These are phyloP conservation scores for Corydoras sp. DNA, from an alignment of 2,113 vertebrate genomes.

Conservation along the genomic window DNA sequence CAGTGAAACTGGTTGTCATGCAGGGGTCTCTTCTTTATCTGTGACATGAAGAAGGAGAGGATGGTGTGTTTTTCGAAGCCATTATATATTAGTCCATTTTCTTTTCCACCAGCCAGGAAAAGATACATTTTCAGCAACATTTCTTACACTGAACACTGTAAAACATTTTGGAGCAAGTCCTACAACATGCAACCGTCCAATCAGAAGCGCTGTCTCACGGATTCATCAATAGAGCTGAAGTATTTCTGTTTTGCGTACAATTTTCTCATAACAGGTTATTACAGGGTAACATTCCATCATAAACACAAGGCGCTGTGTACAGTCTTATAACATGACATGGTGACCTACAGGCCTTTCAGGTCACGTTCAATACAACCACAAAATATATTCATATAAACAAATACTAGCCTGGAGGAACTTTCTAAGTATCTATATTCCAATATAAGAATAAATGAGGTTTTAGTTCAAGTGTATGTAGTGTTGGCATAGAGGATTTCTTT, in stretches of 20 bases:
- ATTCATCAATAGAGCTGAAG: neutral
- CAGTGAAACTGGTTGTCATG: conserved; percentile 38
- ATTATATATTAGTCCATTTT: no score
- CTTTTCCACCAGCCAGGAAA: no score
- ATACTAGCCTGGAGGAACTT: neutral
- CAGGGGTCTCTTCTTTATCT: conserved; percentile 22
- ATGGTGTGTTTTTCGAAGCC: neutral
- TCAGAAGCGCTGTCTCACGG: conserved; percentile 5
- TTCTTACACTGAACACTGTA: neutral
- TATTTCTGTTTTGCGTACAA: neutral
- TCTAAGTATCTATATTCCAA: no score
- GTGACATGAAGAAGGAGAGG: neutral
- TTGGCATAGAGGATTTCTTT: no score
- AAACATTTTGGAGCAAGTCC: conserved; percentile 6
- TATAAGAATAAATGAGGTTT: no score
- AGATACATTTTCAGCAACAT: conserved; percentile 3
- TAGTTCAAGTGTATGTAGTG: neutral
- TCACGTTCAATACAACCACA: conserved; percentile 2
- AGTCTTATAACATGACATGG: neutral
- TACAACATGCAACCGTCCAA: conserved; percentile 30
- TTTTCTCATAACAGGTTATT: conserved; percentile 1
- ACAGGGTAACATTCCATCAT: conserved; percentile 14
- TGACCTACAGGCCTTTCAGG: neutral
- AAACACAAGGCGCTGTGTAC: conserved; percentile 18
- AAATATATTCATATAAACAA: neutral